Conservation (phyloP, 2,797 vertebrate genomes). For the Platalea minor region DNA sequence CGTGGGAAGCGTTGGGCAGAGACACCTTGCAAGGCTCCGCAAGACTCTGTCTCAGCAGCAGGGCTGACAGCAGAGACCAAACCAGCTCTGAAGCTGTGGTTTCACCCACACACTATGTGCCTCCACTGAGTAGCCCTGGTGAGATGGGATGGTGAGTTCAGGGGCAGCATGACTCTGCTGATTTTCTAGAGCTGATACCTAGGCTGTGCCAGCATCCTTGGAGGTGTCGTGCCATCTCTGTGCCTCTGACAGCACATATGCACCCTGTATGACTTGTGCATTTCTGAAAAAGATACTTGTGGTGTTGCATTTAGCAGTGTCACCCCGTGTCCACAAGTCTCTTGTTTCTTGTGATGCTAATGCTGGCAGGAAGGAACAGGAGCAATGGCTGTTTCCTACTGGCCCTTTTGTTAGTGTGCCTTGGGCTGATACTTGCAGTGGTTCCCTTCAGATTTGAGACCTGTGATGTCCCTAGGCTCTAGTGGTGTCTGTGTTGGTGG, state of each 20-base stretch:
- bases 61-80: background rate
- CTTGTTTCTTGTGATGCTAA: background rate
- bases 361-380: background rate
- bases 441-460: background rate
- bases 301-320: background rate
- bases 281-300: background rate
- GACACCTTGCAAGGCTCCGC: background rate
- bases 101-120: accelerated
- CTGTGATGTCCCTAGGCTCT: background rate
- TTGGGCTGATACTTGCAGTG: background rate
- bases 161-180: background rate
- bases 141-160: background rate
- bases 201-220: background rate
- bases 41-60: background rate
- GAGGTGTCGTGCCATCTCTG: background rate
- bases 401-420: background rate
- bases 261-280: background rate
- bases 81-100: background rate
- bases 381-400: background rate
- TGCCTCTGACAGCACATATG: background rate
- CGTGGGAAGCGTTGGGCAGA: background rate
- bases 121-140: background rate
- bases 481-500: background rate
- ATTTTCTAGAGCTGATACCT: background rate
- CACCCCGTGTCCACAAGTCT: background rate